A percentile compares a stretch with the other conserved stretches of the same genome.
Conservation (phyloP, 2,888 invertebrate genomes). For the Melinaea menophilus region DNA sequence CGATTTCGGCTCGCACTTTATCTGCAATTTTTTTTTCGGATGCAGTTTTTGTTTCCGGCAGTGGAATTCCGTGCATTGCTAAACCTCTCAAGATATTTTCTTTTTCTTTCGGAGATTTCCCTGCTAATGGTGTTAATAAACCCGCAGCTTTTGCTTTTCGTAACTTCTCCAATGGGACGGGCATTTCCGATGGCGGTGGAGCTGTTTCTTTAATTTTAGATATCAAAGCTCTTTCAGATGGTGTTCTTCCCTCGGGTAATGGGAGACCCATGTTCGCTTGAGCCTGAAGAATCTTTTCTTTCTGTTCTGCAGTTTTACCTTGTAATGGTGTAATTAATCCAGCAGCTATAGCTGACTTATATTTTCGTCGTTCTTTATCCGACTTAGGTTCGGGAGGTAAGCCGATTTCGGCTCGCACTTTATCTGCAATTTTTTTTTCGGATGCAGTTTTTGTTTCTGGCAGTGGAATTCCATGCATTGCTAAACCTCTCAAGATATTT, state of each 20-base stretch:
- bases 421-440: constrained; percentile 28
- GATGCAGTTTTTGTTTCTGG: constrained; percentile 30
- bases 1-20: too few relatives aligned
- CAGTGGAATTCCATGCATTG: constrained; percentile 25
- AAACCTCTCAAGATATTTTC: too few relatives aligned
- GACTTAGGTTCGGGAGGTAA: constrained; percentile 30
- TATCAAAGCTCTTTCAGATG: constrained; percentile 24
- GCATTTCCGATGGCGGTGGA: constrained; percentile 3
- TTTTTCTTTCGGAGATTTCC: too few relatives aligned
- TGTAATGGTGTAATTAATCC: constrained; percentile 39
- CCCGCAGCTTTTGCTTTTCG: constrained; percentile 25
- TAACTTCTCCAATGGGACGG: too few relatives aligned
- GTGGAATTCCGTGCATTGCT: too few relatives aligned
- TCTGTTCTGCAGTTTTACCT: constrained; percentile 38
- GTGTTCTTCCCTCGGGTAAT: constrained; percentile 32
- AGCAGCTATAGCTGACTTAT: constrained; percentile 35
- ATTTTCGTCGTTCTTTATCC: constrained; percentile 31
- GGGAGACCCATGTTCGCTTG: constrained; percentile 41
- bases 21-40: too few relatives aligned
- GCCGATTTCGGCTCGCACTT: constrained; percentile 18
- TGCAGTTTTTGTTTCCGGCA: too few relatives aligned
- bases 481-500: constrained; percentile 26
- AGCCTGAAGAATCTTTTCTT: constrained; percentile 38
- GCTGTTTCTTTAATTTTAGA: constrained; percentile 26
- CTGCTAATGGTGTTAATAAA: constrained; percentile 28